Base-by-base conservation (phyloP, 2,888 invertebrate genomes). In the Cremastinae sp. region DNA sequence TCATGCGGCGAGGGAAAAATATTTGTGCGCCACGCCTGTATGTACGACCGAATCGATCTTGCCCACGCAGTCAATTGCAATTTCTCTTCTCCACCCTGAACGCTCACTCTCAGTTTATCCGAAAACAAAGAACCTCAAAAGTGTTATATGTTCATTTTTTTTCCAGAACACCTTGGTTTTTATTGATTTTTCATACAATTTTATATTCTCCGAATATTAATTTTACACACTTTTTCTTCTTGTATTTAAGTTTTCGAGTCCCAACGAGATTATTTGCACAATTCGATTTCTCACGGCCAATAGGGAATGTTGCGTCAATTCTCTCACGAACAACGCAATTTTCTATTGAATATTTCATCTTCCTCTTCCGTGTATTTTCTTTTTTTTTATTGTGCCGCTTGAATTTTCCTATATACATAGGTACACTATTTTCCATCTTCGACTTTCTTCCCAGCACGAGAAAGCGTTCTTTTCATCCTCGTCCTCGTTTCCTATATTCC, bases 11-110 rank as follows among this genome's bases (percentile, higher is more conserved):
- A 43, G 35, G 43, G 53, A 73, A 53, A 55, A 74, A 75, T 70
- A 70, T 75, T 75, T 70, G 70, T 70, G 53, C 68, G 62, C 12
- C 49, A 59, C 58, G 70, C 59, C 74, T 75, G 28, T 53, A 64
- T 14, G 20, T 53, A 64, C 62, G 49, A 62, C 55, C 16, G n/a
- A 47, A 43, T 39, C 35, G 62, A 47, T 56, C 37, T 62, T 43
- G 58, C 37, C 5, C 28, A n/a, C n/a, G n/a, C n/a, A 35, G 66
- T 64, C 64, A 64, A 47, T 62, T 47, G 53, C 59, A 61, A 66
- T 61, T 14, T 64, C 55, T 70, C 59, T 20, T 64, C 41, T 47
- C 39, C 37, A 12, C n/a, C 20, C 22, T 37, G 2, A 9, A 20
- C 61, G 8, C 61, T 61, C 35, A 45, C 10, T 37, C 22, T 8